Conservation (phyloP, 2,888 invertebrate species). For the Zhuqinia jingwanae region DNA sequence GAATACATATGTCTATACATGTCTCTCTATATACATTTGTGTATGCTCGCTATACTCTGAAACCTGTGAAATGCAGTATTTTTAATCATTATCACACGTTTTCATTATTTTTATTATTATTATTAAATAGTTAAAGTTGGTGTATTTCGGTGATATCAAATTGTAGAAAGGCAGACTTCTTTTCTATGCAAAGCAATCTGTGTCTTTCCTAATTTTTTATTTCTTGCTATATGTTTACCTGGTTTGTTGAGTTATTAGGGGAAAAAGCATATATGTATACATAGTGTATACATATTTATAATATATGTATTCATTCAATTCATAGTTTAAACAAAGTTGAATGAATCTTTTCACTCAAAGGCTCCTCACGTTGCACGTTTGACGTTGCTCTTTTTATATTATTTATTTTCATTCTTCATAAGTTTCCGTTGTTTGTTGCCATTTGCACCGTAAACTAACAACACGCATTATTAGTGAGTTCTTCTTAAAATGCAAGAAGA, state of each 20-base stretch:
- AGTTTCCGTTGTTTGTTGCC: slow-evolving; percentile 23
- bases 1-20: not conserved
- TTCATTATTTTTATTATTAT: slow-evolving; percentile 30
- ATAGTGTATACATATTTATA: not conserved
- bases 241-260: no score
- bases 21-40: no score
- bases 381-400: slow-evolving; percentile 21
- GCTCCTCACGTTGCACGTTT: slow-evolving; percentile 3
- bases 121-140: no score
- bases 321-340: slow-evolving; percentile 6
- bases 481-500: not conserved
- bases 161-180: not conserved
- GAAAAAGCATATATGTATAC: no score
- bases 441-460: slow-evolving; percentile 11
- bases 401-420: slow-evolving; percentile 32
- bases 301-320: slow-evolving; percentile 22
- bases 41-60: no score
- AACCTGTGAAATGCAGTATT: slow-evolving; percentile 38
- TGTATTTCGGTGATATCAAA: not conserved
- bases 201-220: slow-evolving; percentile 8
- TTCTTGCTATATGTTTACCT: not conserved
- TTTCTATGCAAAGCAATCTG: not conserved
- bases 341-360: slow-evolving; percentile 3
- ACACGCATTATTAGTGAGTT: slow-evolving; percentile 16
- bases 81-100: slow-evolving; percentile 24